Evolutionary conservation across 2,113 vertebrate genomes (phyloP).

Genomic region (Cercocebus atys): DNA sequence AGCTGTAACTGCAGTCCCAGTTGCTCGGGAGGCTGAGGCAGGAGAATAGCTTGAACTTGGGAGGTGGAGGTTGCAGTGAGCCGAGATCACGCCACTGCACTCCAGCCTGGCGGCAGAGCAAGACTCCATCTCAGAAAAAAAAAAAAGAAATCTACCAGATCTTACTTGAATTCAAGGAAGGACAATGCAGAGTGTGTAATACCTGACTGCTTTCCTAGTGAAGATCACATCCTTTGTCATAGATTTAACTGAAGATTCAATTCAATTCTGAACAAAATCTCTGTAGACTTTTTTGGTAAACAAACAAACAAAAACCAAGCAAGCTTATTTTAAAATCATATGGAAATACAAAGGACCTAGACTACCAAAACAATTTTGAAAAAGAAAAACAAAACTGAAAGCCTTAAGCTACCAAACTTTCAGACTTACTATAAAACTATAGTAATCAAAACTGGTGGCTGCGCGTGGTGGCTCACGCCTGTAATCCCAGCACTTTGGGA

Average conservation of each 20-base stretch:
- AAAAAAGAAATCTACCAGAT: neutral
- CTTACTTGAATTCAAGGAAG: neutral
- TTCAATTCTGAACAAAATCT: neutral
- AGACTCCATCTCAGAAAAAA: too few relatives aligned
- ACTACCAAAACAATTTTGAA: neutral
- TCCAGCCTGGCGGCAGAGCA: too few relatives aligned
- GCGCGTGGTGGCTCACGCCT: too few relatives aligned
- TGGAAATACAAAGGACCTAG: neutral
- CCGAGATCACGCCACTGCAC: too few relatives aligned
- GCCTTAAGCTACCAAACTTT: neutral
- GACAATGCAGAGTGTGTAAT: neutral
- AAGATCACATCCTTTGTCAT: neutral
- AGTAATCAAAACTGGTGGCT: neutral
- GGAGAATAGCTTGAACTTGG: too few relatives aligned
- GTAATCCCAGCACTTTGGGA: too few relatives aligned
- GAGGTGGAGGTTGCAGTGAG: too few relatives aligned
- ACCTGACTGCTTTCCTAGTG: neutral
- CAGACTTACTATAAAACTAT: neutral
- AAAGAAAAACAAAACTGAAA: neutral
- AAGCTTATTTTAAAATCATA: slow-evolving; percentile 16
- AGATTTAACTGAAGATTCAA: neutral
- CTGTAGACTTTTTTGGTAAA: neutral
- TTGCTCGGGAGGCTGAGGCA: too few relatives aligned
- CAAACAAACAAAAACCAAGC: neutral
- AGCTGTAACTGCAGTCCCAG: too few relatives aligned